These are phyloP conservation scores for Melanaphis sacchari DNA, from an alignment of 1,140 invertebrate species.

Conservation along the genomic window DNA sequence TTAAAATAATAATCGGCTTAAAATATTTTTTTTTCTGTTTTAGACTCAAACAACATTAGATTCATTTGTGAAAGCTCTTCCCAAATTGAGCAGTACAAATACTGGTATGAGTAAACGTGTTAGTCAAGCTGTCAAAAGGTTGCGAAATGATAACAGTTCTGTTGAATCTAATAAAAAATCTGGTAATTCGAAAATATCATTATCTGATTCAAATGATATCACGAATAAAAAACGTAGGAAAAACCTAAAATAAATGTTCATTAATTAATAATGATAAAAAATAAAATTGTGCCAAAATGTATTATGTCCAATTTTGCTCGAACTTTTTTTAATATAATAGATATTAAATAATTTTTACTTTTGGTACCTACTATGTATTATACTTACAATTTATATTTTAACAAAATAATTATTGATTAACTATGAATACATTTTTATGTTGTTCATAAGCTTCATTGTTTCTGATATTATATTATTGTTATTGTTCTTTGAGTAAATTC, in stretches of 20 bases:
- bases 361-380: too few species aligned
- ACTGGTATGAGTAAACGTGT: conserved; percentile 79
- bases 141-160: conserved; percentile 59
- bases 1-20: neutral
- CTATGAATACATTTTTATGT: neutral
- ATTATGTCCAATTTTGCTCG: neutral
- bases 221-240: neutral
- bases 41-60: conserved; percentile 74
- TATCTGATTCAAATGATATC: neutral
- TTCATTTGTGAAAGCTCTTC: conserved; percentile 73
- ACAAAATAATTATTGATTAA: neutral
- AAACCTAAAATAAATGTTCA: neutral
- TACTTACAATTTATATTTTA: neutral
- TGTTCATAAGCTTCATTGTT: neutral
- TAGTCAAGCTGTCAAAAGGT: conserved; percentile 70
- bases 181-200: neutral
- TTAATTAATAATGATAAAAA: neutral
- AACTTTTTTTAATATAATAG: neutral
- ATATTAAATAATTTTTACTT: neutral
- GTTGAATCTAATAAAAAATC: neutral
- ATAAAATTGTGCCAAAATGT: neutral
- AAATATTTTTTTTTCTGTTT: conserved; percentile 58
- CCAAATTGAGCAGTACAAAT: conserved; percentile 65
- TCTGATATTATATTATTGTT: neutral
- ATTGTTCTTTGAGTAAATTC: neutral